Conservation (phyloP, 2,888 invertebrate genomes). For the Cetonia aurata region DNA sequence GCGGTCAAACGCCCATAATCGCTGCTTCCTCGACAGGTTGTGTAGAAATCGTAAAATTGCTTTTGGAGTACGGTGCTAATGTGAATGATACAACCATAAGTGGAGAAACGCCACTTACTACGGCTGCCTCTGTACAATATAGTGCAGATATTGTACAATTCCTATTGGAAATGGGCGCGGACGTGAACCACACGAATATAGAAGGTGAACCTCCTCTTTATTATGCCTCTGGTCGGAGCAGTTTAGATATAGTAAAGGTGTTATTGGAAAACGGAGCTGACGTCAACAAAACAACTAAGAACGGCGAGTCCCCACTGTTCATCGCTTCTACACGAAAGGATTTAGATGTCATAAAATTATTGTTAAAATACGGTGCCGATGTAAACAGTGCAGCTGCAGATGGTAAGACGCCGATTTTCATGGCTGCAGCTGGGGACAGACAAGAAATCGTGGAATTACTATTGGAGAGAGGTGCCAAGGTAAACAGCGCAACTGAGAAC, state of each 20-base stretch:
- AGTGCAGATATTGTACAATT: not conserved
- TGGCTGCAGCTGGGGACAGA: not conserved
- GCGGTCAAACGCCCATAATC: no score
- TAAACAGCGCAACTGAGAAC: not conserved
- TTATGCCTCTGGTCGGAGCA: not conserved
- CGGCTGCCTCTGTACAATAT: not conserved
- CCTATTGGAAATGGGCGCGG: not conserved
- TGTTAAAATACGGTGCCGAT: slow-evolving; percentile 1
- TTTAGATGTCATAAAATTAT: not conserved
- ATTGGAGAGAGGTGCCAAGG: not conserved
- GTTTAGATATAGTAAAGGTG: not conserved
- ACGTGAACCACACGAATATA: not conserved
- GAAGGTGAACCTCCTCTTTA: no score
- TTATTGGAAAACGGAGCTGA: not conserved
- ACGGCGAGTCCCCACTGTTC: not conserved
- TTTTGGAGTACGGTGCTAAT: not conserved
- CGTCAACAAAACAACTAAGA: not conserved
- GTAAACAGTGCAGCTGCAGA: not conserved
- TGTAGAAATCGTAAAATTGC: not conserved
- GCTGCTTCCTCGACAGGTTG: not conserved
- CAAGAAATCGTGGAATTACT: slow-evolving; percentile 3
- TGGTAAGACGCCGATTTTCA: not conserved
- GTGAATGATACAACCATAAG: not conserved
- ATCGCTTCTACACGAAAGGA: not conserved
- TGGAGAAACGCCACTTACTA: not conserved